Evolutionary conservation across 2,113 vertebrate species (phyloP), one percentile per base, ranked within the genome.

Genomic region (Eira barbara): DNA sequence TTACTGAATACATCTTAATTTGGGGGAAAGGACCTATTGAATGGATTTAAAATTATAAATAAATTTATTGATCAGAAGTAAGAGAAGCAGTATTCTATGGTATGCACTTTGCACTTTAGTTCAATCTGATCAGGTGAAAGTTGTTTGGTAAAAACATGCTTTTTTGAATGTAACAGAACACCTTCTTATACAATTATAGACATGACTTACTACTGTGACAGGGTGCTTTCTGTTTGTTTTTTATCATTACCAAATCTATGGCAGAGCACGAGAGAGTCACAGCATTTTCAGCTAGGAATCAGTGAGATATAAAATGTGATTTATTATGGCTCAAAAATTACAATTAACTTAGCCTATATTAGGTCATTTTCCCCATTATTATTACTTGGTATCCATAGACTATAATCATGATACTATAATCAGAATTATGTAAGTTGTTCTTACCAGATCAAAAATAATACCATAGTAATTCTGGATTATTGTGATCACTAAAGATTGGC

Each of bases 321-420:
- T 79, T 79, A 69, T 83, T 67, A 74, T 89, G 47, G 13, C 9
- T 96, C 34, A 81, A 91, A 81, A 95, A 88, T 84, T 87, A 42
- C 2, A 65, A 73, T 42, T 27, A 92, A 61, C 27, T 42, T 34
- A 92, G 55, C 29, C 39, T 76, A 11, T 21, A 36, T 61, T 27
- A 63, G 36, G 5, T 27, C n/a, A 80, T 91, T 88, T 71, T 3
- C 17, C 4, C 6, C 31, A 59, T 61, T 79, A 79, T 95, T 79
- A 52, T 84, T 69, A 55, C 15, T 88, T 90, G 49, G 17, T 87
- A 82, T 82, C 78, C 17, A 45, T 18, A 81, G 29, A 93, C 34
- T 15, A 86, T 81, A 84, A 82, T 82, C 83, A 86, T 25, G 17
- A 61, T 67, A 67, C 80, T 96, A 91, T 91, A 67, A 89, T 93